These are phyloP conservation scores for Agrypnus murinus DNA, from an alignment of 2,888 invertebrate genomes.

Conservation along the genomic window DNA sequence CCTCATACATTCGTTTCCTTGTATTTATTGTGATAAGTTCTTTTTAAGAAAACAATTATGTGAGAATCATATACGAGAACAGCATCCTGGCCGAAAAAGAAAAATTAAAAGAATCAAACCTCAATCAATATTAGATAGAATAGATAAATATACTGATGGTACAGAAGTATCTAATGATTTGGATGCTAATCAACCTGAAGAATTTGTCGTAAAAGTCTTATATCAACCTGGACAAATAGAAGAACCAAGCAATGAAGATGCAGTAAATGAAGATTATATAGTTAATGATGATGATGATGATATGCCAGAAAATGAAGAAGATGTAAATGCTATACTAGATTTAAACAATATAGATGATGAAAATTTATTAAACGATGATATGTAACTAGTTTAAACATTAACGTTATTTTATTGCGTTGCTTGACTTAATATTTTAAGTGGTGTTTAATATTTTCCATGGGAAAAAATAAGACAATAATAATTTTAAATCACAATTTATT, in stretches of 20 bases:
- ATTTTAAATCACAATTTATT: too few relatives aligned
- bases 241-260: conserved; percentile 5
- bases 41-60: conserved; percentile 49
- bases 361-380: too few relatives aligned
- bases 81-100: conserved; percentile 49
- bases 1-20: conserved; percentile 49
- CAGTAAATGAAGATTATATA: neutral
- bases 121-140: conserved; percentile 50
- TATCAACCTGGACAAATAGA: conserved; percentile 28
- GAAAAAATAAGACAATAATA: too few relatives aligned
- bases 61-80: conserved; percentile 47
- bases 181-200: neutral
- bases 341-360: too few relatives aligned
- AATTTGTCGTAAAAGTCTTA: conserved; percentile 40
- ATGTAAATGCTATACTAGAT: too few relatives aligned
- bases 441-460: too few relatives aligned
- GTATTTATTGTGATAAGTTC: conserved; percentile 53
- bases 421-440: too few relatives aligned
- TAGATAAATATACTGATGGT: conserved; percentile 40
- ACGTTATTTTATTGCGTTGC: too few relatives aligned
- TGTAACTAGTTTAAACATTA: too few relatives aligned
- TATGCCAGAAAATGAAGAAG: too few relatives aligned
- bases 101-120: conserved; percentile 41
- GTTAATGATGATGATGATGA: too few relatives aligned
- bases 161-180: neutral